Percentiles rank a stretch among this genome's conserved stretches.
These are phyloP conservation scores for Diabrotica undecimpunctata DNA, from an alignment of 1,140 invertebrate species.

Conservation along the genomic window DNA sequence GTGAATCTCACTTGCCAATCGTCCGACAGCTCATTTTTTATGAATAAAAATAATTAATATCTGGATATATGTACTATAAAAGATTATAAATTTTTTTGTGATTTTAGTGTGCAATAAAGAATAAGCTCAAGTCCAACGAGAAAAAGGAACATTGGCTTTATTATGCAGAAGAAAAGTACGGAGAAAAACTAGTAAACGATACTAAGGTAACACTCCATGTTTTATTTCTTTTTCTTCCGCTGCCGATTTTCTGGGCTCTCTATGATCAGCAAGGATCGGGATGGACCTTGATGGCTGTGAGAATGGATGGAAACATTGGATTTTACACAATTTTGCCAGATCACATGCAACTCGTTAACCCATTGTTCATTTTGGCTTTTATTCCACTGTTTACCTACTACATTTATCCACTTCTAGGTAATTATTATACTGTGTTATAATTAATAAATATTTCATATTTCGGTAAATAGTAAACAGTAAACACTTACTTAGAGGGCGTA, in stretches of 20 bases:
- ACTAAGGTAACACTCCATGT: constrained; percentile 71
- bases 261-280: constrained; percentile 86
- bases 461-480: too few species aligned
- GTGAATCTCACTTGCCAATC: too few species aligned
- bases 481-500: too few species aligned
- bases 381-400: constrained; percentile 82
- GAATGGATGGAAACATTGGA: constrained; percentile 81
- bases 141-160: constrained; percentile 75
- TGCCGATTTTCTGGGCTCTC: constrained; percentile 89
- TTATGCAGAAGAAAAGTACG: constrained; percentile 72
- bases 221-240: constrained; percentile 74
- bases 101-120: constrained; percentile 47
- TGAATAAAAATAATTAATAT: too few species aligned
- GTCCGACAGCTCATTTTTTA: too few species aligned
- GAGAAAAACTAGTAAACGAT: constrained; percentile 65
- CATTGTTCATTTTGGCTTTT: constrained; percentile 77
- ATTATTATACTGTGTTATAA: neutral
- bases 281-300: constrained; percentile 91
- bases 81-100: too few species aligned
- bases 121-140: constrained; percentile 48
- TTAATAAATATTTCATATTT: too few species aligned
- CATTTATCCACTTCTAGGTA: constrained; percentile 56
- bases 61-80: too few species aligned
- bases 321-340: constrained; percentile 74
- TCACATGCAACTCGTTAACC: constrained; percentile 82